A percentile compares a stretch with the other conserved stretches of the same genome.
Evolutionary conservation across 92 coral and sea anemone species (phyloP).

Genomic region (Isaurus tuberculatus): DNA sequence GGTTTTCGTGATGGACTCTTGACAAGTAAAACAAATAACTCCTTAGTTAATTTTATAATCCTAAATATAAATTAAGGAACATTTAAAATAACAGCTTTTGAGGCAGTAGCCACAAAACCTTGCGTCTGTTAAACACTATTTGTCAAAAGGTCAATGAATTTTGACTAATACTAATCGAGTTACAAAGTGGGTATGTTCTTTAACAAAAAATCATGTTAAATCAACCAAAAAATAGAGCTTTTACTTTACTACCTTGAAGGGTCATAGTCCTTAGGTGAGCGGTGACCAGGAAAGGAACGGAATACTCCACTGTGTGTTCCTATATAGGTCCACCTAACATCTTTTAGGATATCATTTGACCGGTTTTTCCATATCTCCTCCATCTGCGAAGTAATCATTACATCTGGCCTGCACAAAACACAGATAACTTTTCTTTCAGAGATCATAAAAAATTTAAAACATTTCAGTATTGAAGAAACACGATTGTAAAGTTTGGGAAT

Average conservation of each 20-base stretch:
- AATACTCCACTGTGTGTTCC: constrained; percentile 95
- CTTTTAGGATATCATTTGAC: constrained; percentile 80
- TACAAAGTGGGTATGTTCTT: neutral
- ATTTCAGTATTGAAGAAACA: too few species aligned
- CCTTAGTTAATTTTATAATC: too few species aligned
- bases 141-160: too few species aligned
- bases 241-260: constrained; percentile 82
- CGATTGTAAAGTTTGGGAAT: too few species aligned
- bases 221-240: neutral
- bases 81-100: too few species aligned
- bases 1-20: too few species aligned
- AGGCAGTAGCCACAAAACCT: too few species aligned
- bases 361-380: constrained; percentile 80
- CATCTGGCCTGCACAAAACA: constrained; percentile 81
- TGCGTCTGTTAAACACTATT: too few species aligned
- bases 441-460: too few species aligned
- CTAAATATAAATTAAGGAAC: too few species aligned
- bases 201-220: neutral
- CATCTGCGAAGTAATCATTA: constrained; percentile 88
- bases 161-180: too few species aligned
- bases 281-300: constrained; percentile 93
- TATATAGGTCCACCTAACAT: constrained; percentile 95
- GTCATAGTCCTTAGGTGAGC: constrained; percentile 85
- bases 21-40: too few species aligned
- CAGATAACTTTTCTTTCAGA: neutral